A percentile compares a stretch with the other conserved stretches of the same genome.
phyloP scores from a whole-genome alignment of 2,888 invertebrate species.

The Ashinkailepas kermadecensis region DNA sequence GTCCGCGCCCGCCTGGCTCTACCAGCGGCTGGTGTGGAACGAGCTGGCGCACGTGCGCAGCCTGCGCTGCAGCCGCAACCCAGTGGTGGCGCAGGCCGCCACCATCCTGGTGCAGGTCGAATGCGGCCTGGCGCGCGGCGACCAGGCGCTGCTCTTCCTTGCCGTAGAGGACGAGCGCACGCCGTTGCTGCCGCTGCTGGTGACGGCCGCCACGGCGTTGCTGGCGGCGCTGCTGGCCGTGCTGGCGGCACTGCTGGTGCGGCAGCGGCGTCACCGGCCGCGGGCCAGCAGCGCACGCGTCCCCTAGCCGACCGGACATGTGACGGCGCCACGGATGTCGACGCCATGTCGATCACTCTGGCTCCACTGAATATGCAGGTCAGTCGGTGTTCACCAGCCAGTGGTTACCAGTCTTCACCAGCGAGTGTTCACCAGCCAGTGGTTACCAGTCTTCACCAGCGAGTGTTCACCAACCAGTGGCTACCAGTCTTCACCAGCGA shows the following conservation, averaged over 20 bases:
- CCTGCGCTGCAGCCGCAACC: slow-evolving; percentile 42
- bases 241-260: slow-evolving; percentile 30
- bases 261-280: slow-evolving; percentile 29
- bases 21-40: slow-evolving; percentile 57
- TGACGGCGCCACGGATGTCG: too few species aligned
- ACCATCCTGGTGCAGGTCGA: slow-evolving; percentile 46
- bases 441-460: too few species aligned
- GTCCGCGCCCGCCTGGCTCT: slow-evolving; percentile 64
- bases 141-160: slow-evolving; percentile 31
- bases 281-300: slow-evolving; percentile 22
- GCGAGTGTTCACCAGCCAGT: too few species aligned
- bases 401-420: too few species aligned
- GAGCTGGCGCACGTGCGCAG: slow-evolving; percentile 50
- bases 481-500: too few species aligned
- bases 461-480: too few species aligned
- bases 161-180: slow-evolving; percentile 29
- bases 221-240: slow-evolving; percentile 27
- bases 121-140: slow-evolving; percentile 30
- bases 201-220: slow-evolving; percentile 30
- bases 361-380: too few species aligned
- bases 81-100: slow-evolving; percentile 78
- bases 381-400: too few species aligned
- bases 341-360: too few species aligned
- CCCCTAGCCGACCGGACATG: background rate
- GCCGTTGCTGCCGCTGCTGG: slow-evolving; percentile 29